Evolutionary conservation across 2,113 vertebrate species (phyloP).

Genomic region (Phycodurus eques): DNA sequence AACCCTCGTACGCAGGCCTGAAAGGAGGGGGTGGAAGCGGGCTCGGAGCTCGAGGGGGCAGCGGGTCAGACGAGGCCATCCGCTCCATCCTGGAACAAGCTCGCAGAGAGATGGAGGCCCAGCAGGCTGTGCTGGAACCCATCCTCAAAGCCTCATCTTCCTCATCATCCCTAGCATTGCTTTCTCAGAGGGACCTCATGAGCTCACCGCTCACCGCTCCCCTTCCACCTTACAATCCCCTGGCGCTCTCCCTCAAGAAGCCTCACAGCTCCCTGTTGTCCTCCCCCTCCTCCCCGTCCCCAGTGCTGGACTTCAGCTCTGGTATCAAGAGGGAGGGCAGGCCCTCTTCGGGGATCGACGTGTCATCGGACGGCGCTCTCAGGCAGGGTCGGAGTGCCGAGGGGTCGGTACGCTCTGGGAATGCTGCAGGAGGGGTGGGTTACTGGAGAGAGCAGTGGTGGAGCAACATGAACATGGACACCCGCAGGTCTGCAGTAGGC

Average conservation of each 20-base stretch:
- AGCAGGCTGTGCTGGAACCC: slow-evolving; percentile 88
- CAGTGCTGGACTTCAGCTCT: slow-evolving; percentile 79
- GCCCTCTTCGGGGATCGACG: slow-evolving; percentile 73
- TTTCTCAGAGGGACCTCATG: slow-evolving; percentile 84
- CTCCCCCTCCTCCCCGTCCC: slow-evolving; percentile 71
- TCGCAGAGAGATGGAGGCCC: slow-evolving; percentile 92
- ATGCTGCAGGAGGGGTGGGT: slow-evolving; percentile 55
- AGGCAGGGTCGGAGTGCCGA: slow-evolving; percentile 79
- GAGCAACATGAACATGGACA: slow-evolving; percentile 83
- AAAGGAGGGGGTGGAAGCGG: slow-evolving; percentile 70
- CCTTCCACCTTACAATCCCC: slow-evolving; percentile 83
- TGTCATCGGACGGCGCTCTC: slow-evolving; percentile 71
- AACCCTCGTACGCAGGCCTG: slow-evolving; percentile 59
- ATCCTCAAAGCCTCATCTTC: slow-evolving; percentile 84
- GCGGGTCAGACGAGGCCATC: slow-evolving; percentile 88
- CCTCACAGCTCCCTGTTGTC: slow-evolving; percentile 75
- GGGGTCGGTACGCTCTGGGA: slow-evolving; percentile 67
- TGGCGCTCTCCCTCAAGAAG: slow-evolving; percentile 88
- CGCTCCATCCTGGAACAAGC: slow-evolving; percentile 94
- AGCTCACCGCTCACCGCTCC: slow-evolving; percentile 82
- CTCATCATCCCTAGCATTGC: slow-evolving; percentile 69
- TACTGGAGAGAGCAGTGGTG: slow-evolving; percentile 95
- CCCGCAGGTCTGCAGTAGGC: slow-evolving; percentile 73
- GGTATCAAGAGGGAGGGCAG: slow-evolving; percentile 82
- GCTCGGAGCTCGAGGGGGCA: slow-evolving; percentile 43